Percentiles rank a stretch among this genome's conserved stretches.
These are phyloP conservation scores for Thryonomys swinderianus DNA, from an alignment of 2,113 vertebrate genomes.

Conservation along the genomic window DNA sequence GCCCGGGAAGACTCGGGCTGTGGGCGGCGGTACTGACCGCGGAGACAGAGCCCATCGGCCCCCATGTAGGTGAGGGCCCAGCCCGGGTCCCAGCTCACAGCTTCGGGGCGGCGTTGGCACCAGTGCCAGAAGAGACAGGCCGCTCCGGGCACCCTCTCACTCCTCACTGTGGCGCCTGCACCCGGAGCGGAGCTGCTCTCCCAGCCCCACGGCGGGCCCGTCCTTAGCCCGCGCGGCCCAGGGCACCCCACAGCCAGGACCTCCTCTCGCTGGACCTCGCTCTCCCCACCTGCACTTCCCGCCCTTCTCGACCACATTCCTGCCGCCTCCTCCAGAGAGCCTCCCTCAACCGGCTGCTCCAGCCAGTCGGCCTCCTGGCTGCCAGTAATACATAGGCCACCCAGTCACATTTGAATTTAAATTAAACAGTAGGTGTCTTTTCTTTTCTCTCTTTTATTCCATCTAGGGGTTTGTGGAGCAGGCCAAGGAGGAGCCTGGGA, in stretches of 20 bases:
- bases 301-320: background rate
- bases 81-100: background rate
- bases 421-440: background rate
- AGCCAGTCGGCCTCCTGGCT: background rate
- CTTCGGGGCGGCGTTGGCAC: background rate
- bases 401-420: background rate
- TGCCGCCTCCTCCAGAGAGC: constrained; percentile 42
- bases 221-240: background rate
- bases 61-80: no score
- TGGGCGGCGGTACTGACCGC: background rate
- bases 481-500: background rate
- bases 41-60: background rate
- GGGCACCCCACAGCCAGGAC: background rate
- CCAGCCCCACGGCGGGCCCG: background rate
- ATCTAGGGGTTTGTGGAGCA: background rate
- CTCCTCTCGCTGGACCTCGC: background rate
- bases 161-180: no score
- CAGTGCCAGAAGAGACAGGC: background rate
- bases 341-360: background rate
- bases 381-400: background rate
- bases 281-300: background rate
- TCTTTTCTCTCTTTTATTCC: background rate
- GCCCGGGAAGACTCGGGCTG: background rate
- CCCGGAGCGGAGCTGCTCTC: background rate
- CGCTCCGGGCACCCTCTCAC: background rate